These are phyloP conservation scores for Nomada lathburiana DNA, from an alignment of 2,888 invertebrate genomes.

Conservation along the genomic window DNA sequence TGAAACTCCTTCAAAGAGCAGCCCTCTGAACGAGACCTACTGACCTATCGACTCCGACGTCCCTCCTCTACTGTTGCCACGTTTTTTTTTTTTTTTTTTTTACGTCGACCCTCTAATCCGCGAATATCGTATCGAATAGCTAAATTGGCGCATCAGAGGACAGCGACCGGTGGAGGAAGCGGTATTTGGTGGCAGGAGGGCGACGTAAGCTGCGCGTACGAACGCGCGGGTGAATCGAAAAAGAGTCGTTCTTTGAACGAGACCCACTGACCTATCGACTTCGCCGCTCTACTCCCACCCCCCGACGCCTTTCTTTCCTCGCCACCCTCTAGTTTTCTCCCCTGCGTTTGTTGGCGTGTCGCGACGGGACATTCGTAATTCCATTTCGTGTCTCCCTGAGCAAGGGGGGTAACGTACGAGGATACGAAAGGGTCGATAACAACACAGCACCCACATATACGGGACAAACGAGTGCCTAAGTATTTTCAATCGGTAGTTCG, in stretches of 20 bases:
- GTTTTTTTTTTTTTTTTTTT: neutral
- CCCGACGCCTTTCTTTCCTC: slow-evolving; percentile 47
- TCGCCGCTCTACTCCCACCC: slow-evolving; percentile 46
- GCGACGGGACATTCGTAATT: slow-evolving; percentile 32
- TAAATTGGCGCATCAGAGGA: slow-evolving; percentile 53
- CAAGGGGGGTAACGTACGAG: slow-evolving; percentile 36
- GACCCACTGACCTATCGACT: slow-evolving; percentile 75
- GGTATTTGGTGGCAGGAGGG: slow-evolving; percentile 27
- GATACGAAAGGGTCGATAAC: slow-evolving; percentile 23
- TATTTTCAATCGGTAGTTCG: slow-evolving; percentile 34
- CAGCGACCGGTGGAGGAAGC: slow-evolving; percentile 59
- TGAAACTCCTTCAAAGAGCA: slow-evolving; percentile 38
- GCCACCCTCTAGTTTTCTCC: slow-evolving; percentile 43
- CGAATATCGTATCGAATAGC: slow-evolving; percentile 9
- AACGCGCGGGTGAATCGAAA: slow-evolving; percentile 69
- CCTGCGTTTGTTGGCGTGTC: slow-evolving; percentile 42
- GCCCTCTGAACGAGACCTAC: slow-evolving; percentile 71
- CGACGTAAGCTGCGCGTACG: slow-evolving; percentile 67
- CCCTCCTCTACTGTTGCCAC: neutral
- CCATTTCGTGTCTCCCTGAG: slow-evolving; percentile 21
- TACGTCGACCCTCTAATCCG: slow-evolving; percentile 14
- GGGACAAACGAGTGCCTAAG: slow-evolving; percentile 52
- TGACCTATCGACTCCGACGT: slow-evolving; percentile 68
- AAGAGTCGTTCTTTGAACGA: slow-evolving; percentile 73
- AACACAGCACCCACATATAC: slow-evolving; percentile 2